Conservation (phyloP, 1,140 invertebrate genomes). For the Leguminivora glycinivorella region DNA sequence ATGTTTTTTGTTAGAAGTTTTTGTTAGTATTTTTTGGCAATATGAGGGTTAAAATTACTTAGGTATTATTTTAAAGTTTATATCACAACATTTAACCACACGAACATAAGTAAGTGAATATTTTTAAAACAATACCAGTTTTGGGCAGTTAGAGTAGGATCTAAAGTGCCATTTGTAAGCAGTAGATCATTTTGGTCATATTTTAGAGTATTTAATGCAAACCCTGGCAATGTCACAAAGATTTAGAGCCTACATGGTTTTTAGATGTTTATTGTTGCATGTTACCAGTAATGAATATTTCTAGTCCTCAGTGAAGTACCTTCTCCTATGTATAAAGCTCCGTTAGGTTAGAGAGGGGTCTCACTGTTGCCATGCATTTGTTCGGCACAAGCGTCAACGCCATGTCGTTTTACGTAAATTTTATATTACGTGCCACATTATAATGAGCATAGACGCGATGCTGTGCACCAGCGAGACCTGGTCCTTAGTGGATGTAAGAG, state of each 20-base stretch:
- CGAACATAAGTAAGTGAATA: background rate
- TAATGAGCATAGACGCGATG: too few species aligned
- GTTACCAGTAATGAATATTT: conserved; percentile 25
- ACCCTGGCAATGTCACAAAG: conserved; percentile 17
- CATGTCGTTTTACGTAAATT: too few species aligned
- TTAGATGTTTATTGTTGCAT: conserved; percentile 26
- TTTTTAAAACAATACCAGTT: too few species aligned
- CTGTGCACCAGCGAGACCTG: too few species aligned
- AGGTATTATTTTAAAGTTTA: background rate
- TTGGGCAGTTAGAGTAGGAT: too few species aligned
- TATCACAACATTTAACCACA: background rate
- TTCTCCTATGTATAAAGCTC: conserved; percentile 21
- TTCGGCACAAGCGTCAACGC: too few species aligned
- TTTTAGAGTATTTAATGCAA: conserved; percentile 12
- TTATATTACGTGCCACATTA: too few species aligned
- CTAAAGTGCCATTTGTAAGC: conserved; percentile 18
- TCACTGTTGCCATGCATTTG: too few species aligned
- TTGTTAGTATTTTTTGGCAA: background rate
- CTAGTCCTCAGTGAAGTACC: conserved; percentile 16
- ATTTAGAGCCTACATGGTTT: conserved; percentile 21
- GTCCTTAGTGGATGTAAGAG: too few species aligned
- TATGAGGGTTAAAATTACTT: background rate
- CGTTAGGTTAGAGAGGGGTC: conserved; percentile 5
- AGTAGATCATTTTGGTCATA: conserved; percentile 12
- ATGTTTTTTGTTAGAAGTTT: background rate